Evolutionary conservation across 2,113 vertebrate species (phyloP).

Genomic region (Neofelis nebulosa): DNA sequence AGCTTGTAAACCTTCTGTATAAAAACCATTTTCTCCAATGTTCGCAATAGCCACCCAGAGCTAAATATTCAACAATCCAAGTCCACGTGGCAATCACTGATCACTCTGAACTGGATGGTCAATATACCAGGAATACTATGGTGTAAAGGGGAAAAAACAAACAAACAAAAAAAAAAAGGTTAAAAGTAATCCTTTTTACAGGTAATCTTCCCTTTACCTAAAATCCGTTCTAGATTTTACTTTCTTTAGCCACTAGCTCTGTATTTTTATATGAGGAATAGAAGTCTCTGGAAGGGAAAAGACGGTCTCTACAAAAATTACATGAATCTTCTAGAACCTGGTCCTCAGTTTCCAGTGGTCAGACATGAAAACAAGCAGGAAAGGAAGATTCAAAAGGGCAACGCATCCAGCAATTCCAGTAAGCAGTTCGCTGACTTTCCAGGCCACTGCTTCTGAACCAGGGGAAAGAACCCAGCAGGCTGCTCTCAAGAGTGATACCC

Average conservation of each 20-base stretch:
- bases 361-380: too few species aligned
- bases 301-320: not conserved
- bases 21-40: not conserved
- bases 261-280: not conserved
- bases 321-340: not conserved
- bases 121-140: not conserved
- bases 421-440: not conserved
- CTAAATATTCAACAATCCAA: not conserved
- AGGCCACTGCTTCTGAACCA: not conserved
- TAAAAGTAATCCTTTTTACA: not conserved
- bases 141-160: not conserved
- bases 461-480: not conserved
- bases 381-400: not conserved
- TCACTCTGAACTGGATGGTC: not conserved
- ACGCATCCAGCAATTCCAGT: rapidly evolving
- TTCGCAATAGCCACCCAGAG: not conserved
- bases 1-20: not conserved
- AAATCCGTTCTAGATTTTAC: not conserved
- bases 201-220: not conserved
- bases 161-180: not conserved
- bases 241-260: not conserved
- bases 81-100: not conserved
- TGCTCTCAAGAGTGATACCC: rapidly evolving
- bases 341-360: not conserved
- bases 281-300: not conserved